Evolutionary conservation across 2,113 vertebrate species (phyloP).

Genomic region (Melozone crissalis): DNA sequence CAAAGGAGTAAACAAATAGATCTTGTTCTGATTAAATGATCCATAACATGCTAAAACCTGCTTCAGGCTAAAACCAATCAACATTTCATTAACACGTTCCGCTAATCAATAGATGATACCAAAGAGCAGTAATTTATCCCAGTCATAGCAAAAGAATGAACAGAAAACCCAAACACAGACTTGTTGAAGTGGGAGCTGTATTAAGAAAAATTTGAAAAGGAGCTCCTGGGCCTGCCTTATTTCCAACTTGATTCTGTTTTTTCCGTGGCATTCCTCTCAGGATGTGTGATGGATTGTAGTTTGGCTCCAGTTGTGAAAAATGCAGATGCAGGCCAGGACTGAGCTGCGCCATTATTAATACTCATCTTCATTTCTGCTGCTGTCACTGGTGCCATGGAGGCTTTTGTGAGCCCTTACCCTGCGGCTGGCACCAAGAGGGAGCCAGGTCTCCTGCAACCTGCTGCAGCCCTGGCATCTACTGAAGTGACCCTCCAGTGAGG

Average conservation of each 20-base stretch:
- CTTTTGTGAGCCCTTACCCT: neutral
- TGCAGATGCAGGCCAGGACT: neutral
- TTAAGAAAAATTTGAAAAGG: neutral
- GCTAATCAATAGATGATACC: neutral
- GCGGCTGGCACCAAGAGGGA: fast-evolving
- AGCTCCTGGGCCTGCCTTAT: neutral
- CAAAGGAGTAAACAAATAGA: neutral
- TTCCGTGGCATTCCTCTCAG: neutral
- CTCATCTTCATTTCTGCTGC: neutral
- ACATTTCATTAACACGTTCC: neutral
- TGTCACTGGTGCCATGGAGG: neutral
- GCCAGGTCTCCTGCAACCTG: fast-evolving
- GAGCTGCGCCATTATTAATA: neutral
- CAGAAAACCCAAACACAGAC: neutral
- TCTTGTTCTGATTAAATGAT: neutral
- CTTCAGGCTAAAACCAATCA: neutral
- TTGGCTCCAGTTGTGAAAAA: neutral
- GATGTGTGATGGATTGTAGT: neutral
- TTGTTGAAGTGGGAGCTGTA: neutral
- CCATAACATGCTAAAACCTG: neutral
- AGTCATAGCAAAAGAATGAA: neutral
- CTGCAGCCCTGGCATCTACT: neutral
- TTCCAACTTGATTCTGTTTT: neutral
- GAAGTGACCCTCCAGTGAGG: fast-evolving
- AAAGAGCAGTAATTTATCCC: neutral